phyloP scores from a whole-genome alignment of 2,888 invertebrate species.

The Zele albiditarsus region DNA sequence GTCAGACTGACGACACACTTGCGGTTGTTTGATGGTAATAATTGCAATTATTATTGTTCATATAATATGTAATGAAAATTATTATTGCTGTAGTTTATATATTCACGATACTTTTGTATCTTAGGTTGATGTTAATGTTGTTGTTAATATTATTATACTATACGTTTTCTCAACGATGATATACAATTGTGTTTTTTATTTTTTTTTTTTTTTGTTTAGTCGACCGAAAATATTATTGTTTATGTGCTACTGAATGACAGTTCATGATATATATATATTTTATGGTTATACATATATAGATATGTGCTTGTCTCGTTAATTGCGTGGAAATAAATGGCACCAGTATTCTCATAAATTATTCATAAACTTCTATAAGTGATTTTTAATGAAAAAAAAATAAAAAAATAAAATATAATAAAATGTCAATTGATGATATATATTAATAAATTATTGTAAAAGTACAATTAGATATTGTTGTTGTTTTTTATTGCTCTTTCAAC shows the following conservation, averaged over 20 bases:
- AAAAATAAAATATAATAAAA: no score
- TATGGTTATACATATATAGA: background rate
- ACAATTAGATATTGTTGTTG: background rate
- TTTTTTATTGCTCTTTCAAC: background rate
- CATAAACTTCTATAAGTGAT: background rate
- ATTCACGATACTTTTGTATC: no score
- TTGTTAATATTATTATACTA: background rate
- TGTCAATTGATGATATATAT: background rate
- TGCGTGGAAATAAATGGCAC: background rate
- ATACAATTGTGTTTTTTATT: background rate
- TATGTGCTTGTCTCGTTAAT: background rate
- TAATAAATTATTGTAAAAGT: background rate
- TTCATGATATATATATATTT: background rate
- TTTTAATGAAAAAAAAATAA: conserved; percentile 5
- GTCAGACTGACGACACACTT: conserved; percentile 18
- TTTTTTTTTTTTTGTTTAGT: background rate
- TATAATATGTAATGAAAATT: background rate
- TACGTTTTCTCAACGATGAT: no score
- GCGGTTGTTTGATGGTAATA: background rate
- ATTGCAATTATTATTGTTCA: background rate
- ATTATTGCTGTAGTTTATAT: background rate
- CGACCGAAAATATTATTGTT: background rate
- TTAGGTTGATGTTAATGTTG: no score
- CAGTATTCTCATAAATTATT: conserved; percentile 13
- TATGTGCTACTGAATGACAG: background rate